phyloP scores from a whole-genome alignment of 2,888 invertebrate species.

The Zaprionus bogoriensis region DNA sequence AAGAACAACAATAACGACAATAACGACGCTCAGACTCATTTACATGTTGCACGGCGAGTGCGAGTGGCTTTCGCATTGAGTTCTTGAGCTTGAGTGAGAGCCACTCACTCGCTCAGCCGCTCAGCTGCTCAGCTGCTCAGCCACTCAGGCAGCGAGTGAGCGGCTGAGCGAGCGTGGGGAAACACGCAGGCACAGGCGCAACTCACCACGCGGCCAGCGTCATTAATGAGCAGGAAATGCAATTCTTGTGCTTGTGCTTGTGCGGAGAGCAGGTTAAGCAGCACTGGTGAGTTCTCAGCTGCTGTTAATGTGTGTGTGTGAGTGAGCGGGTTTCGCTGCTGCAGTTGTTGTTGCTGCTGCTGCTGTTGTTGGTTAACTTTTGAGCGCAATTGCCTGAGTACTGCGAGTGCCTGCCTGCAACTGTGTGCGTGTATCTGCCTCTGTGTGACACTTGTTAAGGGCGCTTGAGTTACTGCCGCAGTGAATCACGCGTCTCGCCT shows the following conservation, averaged over 20 bases:
- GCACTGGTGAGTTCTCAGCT: conserved; percentile 46
- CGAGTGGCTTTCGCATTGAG: conserved; percentile 28
- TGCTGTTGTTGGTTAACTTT: conserved; percentile 42
- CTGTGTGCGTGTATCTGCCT: too few species aligned
- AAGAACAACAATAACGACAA: conserved; percentile 1
- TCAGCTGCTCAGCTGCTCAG: conserved; percentile 20
- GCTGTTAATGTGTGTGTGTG: conserved; percentile 38
- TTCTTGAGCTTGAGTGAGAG: conserved; percentile 39
- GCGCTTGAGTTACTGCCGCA: too few species aligned
- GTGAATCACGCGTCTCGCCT: not conserved
- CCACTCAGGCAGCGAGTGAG: conserved; percentile 1
- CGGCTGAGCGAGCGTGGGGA: conserved; percentile 34
- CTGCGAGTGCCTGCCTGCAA: too few species aligned
- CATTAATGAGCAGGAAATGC: conserved; percentile 74
- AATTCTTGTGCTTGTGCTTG: conserved; percentile 46
- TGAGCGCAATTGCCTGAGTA: conserved; percentile 27
- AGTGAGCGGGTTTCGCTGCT: conserved; percentile 29
- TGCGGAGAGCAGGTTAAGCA: conserved; percentile 34
- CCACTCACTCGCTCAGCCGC: conserved; percentile 23
- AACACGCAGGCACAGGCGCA: conserved; percentile 41
- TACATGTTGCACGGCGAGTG: conserved; percentile 55
- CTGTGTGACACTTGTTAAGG: conserved; percentile 7
- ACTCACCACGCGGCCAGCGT: conserved; percentile 58
- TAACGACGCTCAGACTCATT: conserved; percentile 49
- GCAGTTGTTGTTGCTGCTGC: conserved; percentile 5